Percentiles rank a stretch among this genome's conserved stretches.
These are phyloP conservation scores for Abrostola triplasia DNA, from an alignment of 2,888 invertebrate genomes.

Conservation along the genomic window DNA sequence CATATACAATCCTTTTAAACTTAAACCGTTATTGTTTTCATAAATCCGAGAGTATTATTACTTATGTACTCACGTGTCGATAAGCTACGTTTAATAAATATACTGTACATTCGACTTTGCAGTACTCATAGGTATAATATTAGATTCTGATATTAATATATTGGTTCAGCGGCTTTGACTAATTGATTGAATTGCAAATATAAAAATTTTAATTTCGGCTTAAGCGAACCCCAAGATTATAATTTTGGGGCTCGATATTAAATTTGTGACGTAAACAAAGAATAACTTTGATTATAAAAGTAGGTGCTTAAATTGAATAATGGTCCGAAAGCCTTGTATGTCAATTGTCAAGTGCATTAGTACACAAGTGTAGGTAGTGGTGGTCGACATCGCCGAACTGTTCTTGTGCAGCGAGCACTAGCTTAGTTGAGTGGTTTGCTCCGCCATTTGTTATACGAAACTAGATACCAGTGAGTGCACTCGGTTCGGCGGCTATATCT, in stretches of 20 bases:
- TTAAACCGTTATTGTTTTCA: slow-evolving; percentile 63
- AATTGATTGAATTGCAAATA: slow-evolving; percentile 36
- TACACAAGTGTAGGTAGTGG: slow-evolving; percentile 28
- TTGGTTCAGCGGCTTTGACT: slow-evolving; percentile 27
- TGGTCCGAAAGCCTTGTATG: slow-evolving; percentile 30
- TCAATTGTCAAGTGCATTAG: slow-evolving; percentile 45
- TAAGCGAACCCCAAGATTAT: neutral
- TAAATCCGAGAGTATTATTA: slow-evolving; percentile 35
- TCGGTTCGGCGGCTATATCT: slow-evolving; percentile 64
- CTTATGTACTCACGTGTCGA: slow-evolving; percentile 21
- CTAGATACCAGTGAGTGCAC: slow-evolving; percentile 69
- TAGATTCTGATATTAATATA: slow-evolving; percentile 28
- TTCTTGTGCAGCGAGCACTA: slow-evolving; percentile 52
- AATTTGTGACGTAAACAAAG: neutral
- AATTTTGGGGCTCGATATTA: slow-evolving; percentile 5
- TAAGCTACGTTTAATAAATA: slow-evolving; percentile 16
- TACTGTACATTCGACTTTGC: slow-evolving; percentile 5
- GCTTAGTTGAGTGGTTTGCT: slow-evolving; percentile 58
- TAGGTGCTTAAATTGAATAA: slow-evolving; percentile 23
- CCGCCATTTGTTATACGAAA: slow-evolving; percentile 71
- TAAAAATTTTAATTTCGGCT: neutral
- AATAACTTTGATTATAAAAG: slow-evolving; percentile 6
- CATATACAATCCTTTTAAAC: slow-evolving; percentile 67
- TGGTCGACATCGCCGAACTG: slow-evolving; percentile 44
- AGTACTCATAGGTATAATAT: too few relatives aligned